A percentile compares a stretch with the other conserved stretches of the same genome.
phyloP scores from a whole-genome alignment of 2,113 vertebrate genomes.

The Epinephelus cyanopodus region DNA sequence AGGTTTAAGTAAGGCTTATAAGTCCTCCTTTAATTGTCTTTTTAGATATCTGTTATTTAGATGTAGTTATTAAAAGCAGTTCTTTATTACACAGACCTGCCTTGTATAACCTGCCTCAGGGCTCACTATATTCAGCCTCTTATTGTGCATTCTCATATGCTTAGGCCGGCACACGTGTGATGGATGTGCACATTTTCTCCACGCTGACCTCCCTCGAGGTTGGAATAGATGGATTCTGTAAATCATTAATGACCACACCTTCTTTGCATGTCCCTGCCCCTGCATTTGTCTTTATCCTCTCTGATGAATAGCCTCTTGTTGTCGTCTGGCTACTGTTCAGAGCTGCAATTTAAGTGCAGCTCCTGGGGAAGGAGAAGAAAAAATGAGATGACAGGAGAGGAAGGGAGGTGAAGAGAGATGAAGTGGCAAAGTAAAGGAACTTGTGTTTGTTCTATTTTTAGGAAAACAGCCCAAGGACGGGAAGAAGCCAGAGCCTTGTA shows the following conservation, averaged over 20 bases:
- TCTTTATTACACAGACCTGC: constrained; percentile 43
- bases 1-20: constrained; percentile 69
- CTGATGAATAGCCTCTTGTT: constrained; percentile 52
- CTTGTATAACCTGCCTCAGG: constrained; percentile 8
- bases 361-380: constrained; percentile 10
- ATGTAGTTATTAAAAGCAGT: constrained; percentile 52
- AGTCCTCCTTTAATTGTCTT: constrained; percentile 74
- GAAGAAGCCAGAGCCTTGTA: constrained; percentile 99
- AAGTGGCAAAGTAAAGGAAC: constrained; percentile 62
- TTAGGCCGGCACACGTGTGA: background rate
- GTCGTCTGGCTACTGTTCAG: constrained; percentile 39
- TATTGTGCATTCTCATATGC: constrained; percentile 6
- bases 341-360: constrained; percentile 56
- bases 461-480: constrained; percentile 99
- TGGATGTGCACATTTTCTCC: constrained; percentile 26
- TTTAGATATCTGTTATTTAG: constrained; percentile 69
- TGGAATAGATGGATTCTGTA: constrained; percentile 17
- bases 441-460: constrained; percentile 85
- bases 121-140: constrained; percentile 22
- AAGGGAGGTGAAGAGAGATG: constrained; percentile 41
- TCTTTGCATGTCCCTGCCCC: constrained; percentile 36
- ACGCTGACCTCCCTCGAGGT: background rate
- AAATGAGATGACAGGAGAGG: constrained; percentile 31
- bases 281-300: constrained; percentile 46
- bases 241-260: constrained; percentile 46